Evolutionary conservation across 1,140 invertebrate species (phyloP).

Genomic region (Zaprionus capensis): DNA sequence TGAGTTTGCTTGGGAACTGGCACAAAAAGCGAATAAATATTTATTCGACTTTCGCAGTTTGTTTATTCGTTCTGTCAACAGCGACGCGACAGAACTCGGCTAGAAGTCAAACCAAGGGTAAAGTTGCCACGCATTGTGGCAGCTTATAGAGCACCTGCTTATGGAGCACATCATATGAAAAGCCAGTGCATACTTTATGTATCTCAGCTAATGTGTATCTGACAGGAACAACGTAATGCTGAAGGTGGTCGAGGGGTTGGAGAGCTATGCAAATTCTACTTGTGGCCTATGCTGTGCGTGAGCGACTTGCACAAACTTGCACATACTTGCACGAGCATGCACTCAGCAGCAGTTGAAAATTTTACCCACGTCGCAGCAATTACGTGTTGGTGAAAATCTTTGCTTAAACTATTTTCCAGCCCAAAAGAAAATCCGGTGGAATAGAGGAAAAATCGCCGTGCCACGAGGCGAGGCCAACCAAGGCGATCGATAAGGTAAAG

Average conservation of each 20-base stretch:
- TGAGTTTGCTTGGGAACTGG: neutral
- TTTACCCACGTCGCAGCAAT: conserved; percentile 63
- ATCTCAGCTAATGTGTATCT: conserved; percentile 12
- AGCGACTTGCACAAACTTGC: conserved; percentile 16
- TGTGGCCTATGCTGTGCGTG: conserved; percentile 7
- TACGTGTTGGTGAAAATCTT: conserved; percentile 50
- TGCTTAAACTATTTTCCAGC: conserved; percentile 43
- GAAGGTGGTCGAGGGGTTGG: neutral
- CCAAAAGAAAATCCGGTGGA: conserved; percentile 15
- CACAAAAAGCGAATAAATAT: neutral
- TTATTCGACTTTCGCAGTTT: conserved; percentile 7
- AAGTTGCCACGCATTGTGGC: conserved; percentile 2
- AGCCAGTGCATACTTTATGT: conserved; percentile 28
- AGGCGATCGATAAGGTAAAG: conserved; percentile 64
- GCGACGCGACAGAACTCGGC: conserved; percentile 24
- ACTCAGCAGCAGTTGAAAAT: conserved; percentile 42
- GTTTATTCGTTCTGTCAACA: neutral
- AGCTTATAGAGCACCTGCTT: neutral
- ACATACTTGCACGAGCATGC: conserved; percentile 10
- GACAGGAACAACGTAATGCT: neutral
- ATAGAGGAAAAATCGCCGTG: neutral
- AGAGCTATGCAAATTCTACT: conserved; percentile 12
- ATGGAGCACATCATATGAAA: conserved; percentile 2
- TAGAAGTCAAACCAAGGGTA: conserved; percentile 71
- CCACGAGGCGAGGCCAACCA: neutral